Conservation (phyloP, 2,888 invertebrate genomes). For the Argyresthia goedartella region DNA sequence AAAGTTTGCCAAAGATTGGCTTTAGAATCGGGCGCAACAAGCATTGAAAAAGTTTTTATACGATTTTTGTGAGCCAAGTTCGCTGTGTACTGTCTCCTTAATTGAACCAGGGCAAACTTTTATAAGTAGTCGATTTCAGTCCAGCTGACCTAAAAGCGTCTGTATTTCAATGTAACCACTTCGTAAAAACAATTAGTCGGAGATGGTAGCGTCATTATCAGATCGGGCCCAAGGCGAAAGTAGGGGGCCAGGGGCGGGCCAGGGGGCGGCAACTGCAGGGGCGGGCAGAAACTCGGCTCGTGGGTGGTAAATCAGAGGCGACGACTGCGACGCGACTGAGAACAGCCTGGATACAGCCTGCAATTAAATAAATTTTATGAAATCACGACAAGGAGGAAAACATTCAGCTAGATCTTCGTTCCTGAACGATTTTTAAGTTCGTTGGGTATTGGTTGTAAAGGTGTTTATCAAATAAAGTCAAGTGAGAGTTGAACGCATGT, state of each 20-base stretch:
- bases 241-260: slow-evolving; percentile 51
- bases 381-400: too few relatives aligned
- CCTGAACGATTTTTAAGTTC: too few relatives aligned
- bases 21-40: too few relatives aligned
- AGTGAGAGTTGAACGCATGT: too few relatives aligned
- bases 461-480: too few relatives aligned
- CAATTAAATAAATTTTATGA: slow-evolving; percentile 4
- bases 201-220: slow-evolving; percentile 49
- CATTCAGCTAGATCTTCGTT: too few relatives aligned
- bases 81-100: neutral
- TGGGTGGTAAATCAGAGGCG: slow-evolving; percentile 57
- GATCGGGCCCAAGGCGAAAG: slow-evolving; percentile 59
- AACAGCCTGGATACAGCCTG: slow-evolving; percentile 58
- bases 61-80: too few relatives aligned
- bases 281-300: slow-evolving; percentile 50
- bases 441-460: too few relatives aligned
- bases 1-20: too few relatives aligned
- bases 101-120: neutral
- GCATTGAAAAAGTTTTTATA: too few relatives aligned
- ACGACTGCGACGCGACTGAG: slow-evolving; percentile 43
- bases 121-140: neutral
- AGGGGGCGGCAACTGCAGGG: slow-evolving; percentile 45
- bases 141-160: too few relatives aligned
- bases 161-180: too few relatives aligned
- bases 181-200: slow-evolving; percentile 27